Evolutionary conservation across 2,888 invertebrate species (phyloP), one percentile per base, ranked within the genome.

Genomic region (Hymenopus coronatus): DNA sequence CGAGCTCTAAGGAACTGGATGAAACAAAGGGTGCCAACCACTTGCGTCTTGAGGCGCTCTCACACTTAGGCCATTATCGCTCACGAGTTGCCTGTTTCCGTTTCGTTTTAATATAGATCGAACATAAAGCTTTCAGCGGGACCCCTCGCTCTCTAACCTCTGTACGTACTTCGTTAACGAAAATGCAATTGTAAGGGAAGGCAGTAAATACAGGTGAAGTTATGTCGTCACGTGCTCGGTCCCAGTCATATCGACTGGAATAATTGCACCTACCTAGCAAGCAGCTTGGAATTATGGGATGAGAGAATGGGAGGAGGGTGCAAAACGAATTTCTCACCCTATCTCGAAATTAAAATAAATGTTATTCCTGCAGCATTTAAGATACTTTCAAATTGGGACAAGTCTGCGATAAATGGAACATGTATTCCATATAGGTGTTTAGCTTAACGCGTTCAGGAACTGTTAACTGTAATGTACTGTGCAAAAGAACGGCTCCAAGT

Each of bases 81-180:
- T 70, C 54, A 70, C 54, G 54, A 70, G 54, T 70, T 28, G 70
- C 54, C 85, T 28, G 27, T 25, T 27, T 70, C 54, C 85, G 54
- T 85, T 82, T 33, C n/a, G 82, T 70, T 87, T 30, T 87, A 87
- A 87, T 87, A 87, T 87, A 33, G 81, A 82, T 82, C 82, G 33
- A 70, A 82, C 82, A 87, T 87, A 87, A 87, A 87, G 86, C 33
- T 87, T 27, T 85, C 46, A 70, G 54, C 40, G 40, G 40, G 40
- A 40, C 40, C 40, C 40, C 40, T 40, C 40, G 40, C 40, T 70
- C 54, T 70, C 25, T 40, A 84, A 33, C 46, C 46, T 28, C 40
- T 46, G 27, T n/a, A 46, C 87, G 27, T n/a, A 46, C 87, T 87
- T 87, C 87, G 82, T 87, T 87, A 87, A 82, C 40, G 87, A 33